Percentiles rank a stretch among this genome's conserved stretches.
Conservation (phyloP, 1,140 invertebrate species). For the Conus ventricosus region DNA sequence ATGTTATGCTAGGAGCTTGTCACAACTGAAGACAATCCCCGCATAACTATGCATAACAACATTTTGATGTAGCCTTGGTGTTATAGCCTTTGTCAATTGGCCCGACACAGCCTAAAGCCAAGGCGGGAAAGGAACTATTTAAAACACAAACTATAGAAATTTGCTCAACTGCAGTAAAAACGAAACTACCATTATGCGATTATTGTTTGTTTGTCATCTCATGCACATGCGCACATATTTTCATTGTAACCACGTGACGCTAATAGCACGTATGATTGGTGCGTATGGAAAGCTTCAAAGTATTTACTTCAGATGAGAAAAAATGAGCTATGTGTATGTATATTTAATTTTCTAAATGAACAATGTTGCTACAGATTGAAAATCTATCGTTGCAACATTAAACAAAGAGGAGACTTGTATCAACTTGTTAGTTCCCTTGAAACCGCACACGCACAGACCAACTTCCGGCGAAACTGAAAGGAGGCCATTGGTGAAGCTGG, state of each 20-base stretch:
- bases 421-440: background rate
- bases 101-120: too few relatives aligned
- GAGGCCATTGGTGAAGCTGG: slow-evolving; percentile 28
- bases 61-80: too few relatives aligned
- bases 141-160: too few relatives aligned
- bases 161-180: background rate
- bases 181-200: background rate
- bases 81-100: too few relatives aligned
- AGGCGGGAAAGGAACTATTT: too few relatives aligned
- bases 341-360: background rate
- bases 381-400: background rate
- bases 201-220: background rate
- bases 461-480: slow-evolving; percentile 42
- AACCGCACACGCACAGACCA: slow-evolving; percentile 15
- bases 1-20: too few relatives aligned
- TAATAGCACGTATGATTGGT: background rate
- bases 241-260: background rate
- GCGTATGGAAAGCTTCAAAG: background rate
- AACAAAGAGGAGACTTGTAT: background rate
- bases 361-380: background rate
- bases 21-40: too few relatives aligned
- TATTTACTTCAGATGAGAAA: background rate
- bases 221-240: background rate
- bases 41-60: too few relatives aligned
- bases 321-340: background rate